phyloP scores from a whole-genome alignment of 2,113 vertebrate species.

The Spea multiplicata region DNA sequence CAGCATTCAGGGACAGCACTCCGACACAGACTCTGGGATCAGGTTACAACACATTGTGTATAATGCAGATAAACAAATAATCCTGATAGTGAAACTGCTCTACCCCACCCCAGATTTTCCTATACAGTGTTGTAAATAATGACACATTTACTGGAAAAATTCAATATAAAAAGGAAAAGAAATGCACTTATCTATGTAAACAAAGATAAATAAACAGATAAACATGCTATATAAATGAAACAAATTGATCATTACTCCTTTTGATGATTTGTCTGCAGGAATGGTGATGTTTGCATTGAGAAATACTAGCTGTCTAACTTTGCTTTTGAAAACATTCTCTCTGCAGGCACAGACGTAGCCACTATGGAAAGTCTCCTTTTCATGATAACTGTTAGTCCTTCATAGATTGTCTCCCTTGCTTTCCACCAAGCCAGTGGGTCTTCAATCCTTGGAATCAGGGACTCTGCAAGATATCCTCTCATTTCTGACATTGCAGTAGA shows the following conservation, averaged over 20 bases:
- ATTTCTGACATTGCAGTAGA: not conserved
- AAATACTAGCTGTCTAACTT: not conserved
- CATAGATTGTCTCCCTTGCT: not conserved
- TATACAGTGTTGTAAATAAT: conserved; percentile 2
- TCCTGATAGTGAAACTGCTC: no score
- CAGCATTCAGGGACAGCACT: no score
- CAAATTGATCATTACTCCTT: not conserved
- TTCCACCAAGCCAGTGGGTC: conserved; percentile 5
- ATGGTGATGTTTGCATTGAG: not conserved
- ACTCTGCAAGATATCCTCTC: not conserved
- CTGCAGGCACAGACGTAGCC: no score
- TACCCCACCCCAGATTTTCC: not conserved
- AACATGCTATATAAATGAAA: not conserved
- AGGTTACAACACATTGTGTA: no score
- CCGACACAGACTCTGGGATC: no score
- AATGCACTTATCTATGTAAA: not conserved
- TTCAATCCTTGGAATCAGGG: not conserved
- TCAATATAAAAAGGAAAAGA: not conserved
- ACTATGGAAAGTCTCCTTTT: no score
- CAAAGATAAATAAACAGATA: no score
- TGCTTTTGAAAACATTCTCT: no score
- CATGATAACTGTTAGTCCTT: no score
- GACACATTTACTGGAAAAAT: not conserved
- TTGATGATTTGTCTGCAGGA: not conserved
- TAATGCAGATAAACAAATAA: no score